phyloP scores from a whole-genome alignment of 2,888 invertebrate species.

The Plagodis pulveraria region DNA sequence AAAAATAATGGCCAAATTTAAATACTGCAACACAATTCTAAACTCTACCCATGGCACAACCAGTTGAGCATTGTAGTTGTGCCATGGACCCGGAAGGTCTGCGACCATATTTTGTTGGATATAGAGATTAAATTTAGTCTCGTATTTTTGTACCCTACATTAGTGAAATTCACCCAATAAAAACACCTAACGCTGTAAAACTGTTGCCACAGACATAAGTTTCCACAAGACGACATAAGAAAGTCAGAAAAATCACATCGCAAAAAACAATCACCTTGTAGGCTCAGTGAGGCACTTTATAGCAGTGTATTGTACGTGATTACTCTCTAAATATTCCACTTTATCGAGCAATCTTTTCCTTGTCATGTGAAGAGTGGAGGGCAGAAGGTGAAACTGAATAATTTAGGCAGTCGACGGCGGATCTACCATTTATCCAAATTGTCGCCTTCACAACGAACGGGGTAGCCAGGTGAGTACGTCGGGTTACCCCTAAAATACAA shows the following conservation, averaged over 20 bases:
- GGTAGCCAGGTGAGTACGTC: constrained; percentile 2
- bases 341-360: constrained; percentile 76
- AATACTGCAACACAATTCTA: too few species aligned
- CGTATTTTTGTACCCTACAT: too few species aligned
- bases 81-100: too few species aligned
- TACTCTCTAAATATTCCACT: constrained; percentile 79
- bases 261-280: constrained; percentile 43
- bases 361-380: constrained; percentile 72
- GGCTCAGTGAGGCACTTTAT: constrained; percentile 53
- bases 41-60: too few species aligned
- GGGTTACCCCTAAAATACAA: not conserved
- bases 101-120: too few species aligned
- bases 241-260: constrained; percentile 56
- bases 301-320: constrained; percentile 70
- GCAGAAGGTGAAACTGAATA: constrained; percentile 68
- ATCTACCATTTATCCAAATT: constrained; percentile 81
- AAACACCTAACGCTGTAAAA: not conserved
- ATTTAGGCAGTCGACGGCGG: constrained; percentile 71
- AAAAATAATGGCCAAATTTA: too few species aligned
- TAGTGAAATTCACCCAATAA: too few species aligned
- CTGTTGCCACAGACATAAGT: not conserved
- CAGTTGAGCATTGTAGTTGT: too few species aligned
- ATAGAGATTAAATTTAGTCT: too few species aligned
- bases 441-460: constrained; percentile 57
- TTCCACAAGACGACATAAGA: not conserved